Conservation (phyloP, 2,797 vertebrate species). For the Melanogrammus aeglefinus region DNA sequence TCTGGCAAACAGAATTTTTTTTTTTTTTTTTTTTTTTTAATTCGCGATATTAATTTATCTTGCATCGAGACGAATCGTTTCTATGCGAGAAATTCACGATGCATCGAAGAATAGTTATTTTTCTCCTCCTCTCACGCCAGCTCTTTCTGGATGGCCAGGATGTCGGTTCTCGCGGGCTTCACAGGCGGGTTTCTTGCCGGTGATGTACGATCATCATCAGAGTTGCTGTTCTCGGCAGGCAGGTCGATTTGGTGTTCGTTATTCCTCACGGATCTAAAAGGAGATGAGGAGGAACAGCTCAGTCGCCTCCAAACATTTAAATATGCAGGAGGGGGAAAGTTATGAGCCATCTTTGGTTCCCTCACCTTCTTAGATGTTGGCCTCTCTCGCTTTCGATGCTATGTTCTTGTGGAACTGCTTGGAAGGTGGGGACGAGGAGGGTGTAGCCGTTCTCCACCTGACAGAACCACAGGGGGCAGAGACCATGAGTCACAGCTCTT, state of each 20-base stretch:
- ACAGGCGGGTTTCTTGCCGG: constrained; percentile 93
- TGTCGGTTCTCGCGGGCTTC: constrained; percentile 88
- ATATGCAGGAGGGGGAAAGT: background rate
- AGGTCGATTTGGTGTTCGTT: constrained; percentile 97
- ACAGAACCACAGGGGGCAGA: constrained; percentile 5
- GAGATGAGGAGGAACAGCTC: background rate
- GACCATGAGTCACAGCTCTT: background rate
- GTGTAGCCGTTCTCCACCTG: constrained; percentile 95
- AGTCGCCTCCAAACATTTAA: background rate
- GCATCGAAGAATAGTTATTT: too few relatives aligned
- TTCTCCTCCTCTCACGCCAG: constrained; percentile 75
- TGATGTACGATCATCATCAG: constrained; percentile 97
- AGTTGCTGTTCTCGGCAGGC: constrained; percentile 98
- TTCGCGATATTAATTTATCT: too few relatives aligned
- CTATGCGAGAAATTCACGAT: too few relatives aligned
- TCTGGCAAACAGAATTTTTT: too few relatives aligned
- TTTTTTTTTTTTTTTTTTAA: too few relatives aligned
- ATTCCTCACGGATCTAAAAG: constrained; percentile 93
- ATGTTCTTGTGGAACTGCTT: constrained; percentile 99
- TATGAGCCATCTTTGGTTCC: background rate
- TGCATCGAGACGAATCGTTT: too few relatives aligned
- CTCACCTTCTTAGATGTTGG: constrained; percentile 97
- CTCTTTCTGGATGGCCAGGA: constrained; percentile 96
- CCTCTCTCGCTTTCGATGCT: constrained; percentile 99
- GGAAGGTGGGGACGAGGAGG: constrained; percentile 97